Base-by-base conservation (phyloP, 2,888 invertebrate genomes). In the Amblyjoppa fuscipennis region DNA sequence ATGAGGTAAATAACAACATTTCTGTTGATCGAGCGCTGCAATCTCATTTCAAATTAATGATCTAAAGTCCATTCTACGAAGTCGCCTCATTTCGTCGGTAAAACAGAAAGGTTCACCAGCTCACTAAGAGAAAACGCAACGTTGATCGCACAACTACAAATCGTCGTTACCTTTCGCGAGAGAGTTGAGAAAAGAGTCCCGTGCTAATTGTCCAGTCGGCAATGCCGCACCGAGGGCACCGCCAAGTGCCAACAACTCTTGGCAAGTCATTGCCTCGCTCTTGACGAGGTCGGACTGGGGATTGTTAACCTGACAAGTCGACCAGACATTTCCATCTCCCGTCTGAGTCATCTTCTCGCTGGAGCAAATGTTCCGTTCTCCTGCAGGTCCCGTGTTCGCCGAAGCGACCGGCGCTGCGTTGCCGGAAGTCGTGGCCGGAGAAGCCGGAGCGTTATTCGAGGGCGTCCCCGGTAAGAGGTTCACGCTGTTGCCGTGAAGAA, bases 261-360 rank as follows among this genome's bases (percentile, higher is more conserved):
- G 98, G 93, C 98, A 98, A 0, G 97, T 97, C 96, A 98, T 96
- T 9, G 96, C 95, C 91, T 96, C 95, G 73, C 96, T 96, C 31
- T 96, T 96, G 49, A 96, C 95, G 84, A 96, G 91, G 86, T 96
- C 96, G 28, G 92, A 87, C 90, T 94, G 91, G 82, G 91, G 87
- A 84, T 91, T 92, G 84, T 92, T 93, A 31, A 91, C 89, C 85
- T 92, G 90, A 31, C 92, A 89, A 80, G 93, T 92, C 16, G 93
- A 92, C 96, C 96, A 96, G 87, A 96, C 96, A 91, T 96, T 96
- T 71, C 96, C 96, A 92, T 96, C 96, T 68, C 96, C 96, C 88
- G 98, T 97, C 95, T 98, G 98, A 4, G 98, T 98, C 96, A 97
- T 98, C 94, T 98, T 98, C 93, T 98, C 98, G 61, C 97, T 97